Evolutionary conservation across 2,888 invertebrate genomes (phyloP), one percentile per base, ranked within the genome.

Genomic region (Meloe dianella): DNA sequence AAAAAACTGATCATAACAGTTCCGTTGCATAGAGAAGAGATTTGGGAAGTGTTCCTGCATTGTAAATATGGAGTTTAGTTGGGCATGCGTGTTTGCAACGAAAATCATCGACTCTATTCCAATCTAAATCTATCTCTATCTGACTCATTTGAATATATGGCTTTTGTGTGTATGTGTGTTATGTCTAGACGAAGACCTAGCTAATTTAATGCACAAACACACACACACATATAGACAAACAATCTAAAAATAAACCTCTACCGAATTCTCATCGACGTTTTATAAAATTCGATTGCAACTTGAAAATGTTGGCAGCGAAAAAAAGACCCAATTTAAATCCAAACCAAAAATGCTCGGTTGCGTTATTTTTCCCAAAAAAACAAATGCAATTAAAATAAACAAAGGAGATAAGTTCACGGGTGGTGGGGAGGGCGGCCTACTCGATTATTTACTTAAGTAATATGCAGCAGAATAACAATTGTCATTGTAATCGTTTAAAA

Each of bases 201-300:
- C 47, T 47, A 47, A 47, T 47, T 47, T 47, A 20, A 47, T 47
- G 47, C 47, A 47, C 47, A 47, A 47, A 47, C 10, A 47, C 47
- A 47, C 9, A 20, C 47, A 47, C 9, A 20, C 20, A 47, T 17
- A 41, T 14, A 2, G 20, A 47, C 47, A 47, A 47, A 20, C 47
- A 47, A 20, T 47, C 20, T 47, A 47, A 47, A 47, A 47, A 47
- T 47, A 41, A 47, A 20, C 47, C 47, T 47, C 47, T 4, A 47
- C 47, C 47, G 20, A 47, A 47, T 47, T 47, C n/a, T n/a, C 47
- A 47, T 47, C 47, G 20, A 20, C 47, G 47, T 47, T 47, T 20
- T 20, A 47, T 47, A 41, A 47, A 47, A 47, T 47, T 47, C 47
- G 47, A 47, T 47, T 47, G 47, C 47, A 47, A 47, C 20, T 47